phyloP scores from a whole-genome alignment of 2,797 vertebrate genomes.

The Neopelma chrysocephalum region DNA sequence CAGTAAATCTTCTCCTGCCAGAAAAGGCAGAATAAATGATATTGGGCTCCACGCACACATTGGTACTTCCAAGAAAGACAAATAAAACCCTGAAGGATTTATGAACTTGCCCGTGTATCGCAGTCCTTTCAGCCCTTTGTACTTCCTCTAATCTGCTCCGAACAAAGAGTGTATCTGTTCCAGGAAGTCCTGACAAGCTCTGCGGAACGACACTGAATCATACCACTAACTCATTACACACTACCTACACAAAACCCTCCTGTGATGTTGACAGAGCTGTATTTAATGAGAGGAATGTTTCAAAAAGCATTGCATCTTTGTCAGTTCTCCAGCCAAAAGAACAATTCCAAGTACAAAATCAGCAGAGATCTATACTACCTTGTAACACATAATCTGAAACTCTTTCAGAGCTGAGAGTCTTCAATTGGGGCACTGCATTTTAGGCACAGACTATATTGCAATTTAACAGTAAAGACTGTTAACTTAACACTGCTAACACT shows the following conservation, averaged over 20 bases:
- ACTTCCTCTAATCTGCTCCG: constrained; percentile 33
- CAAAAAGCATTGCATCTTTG: neutral
- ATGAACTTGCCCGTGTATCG: neutral
- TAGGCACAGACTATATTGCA: neutral
- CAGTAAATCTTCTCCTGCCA: neutral
- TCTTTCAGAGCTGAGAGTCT: neutral
- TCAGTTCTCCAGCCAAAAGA: neutral
- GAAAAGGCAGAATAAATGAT: neutral
- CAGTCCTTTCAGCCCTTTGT: neutral
- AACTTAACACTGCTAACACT: neutral
- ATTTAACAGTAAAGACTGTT: neutral
- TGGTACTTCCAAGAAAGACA: constrained; percentile 15
- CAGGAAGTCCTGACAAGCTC: constrained; percentile 54
- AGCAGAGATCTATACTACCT: neutral
- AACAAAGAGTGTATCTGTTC: constrained; percentile 12
- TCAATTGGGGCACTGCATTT: neutral
- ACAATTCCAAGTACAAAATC: neutral
- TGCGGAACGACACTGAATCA: constrained; percentile 30
- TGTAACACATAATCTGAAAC: neutral
- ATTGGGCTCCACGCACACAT: neutral
- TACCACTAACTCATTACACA: neutral
- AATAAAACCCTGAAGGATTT: constrained; percentile 22
- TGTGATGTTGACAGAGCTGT: neutral
- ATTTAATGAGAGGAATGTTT: neutral
- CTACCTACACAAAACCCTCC: neutral